phyloP scores from a whole-genome alignment of 2,113 vertebrate genomes.

The Microcebus jonahi region DNA sequence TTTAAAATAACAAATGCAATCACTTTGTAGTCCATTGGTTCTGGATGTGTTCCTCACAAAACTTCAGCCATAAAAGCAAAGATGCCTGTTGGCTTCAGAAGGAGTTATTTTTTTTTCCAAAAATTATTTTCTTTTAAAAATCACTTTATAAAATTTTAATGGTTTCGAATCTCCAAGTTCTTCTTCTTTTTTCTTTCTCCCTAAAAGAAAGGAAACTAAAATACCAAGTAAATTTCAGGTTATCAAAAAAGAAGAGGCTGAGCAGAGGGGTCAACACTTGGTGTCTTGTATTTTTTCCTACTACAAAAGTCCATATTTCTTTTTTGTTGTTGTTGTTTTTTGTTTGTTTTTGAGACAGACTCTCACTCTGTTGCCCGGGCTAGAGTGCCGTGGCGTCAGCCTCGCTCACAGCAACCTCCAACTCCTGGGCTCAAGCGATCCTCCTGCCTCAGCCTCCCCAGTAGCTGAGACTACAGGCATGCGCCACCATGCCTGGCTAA shows the following conservation, averaged over 20 bases:
- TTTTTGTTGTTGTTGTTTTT: too few relatives aligned
- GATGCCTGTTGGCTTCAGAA: conserved; percentile 43
- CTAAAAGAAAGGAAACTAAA: conserved; percentile 63
- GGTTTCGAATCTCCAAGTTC: not conserved
- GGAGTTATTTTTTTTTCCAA: conserved; percentile 19
- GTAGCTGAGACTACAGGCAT: too few relatives aligned
- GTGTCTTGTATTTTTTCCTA: conserved; percentile 67
- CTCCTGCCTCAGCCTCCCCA: too few relatives aligned
- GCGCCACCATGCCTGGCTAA: too few relatives aligned
- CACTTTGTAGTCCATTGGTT: conserved; percentile 80
- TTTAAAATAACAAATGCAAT: conserved; percentile 83
- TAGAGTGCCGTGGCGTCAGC: too few relatives aligned
- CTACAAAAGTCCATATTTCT: conserved; percentile 62
- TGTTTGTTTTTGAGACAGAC: too few relatives aligned
- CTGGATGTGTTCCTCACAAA: conserved; percentile 77
- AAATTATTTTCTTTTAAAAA: not conserved
- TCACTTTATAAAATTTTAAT: not conserved
- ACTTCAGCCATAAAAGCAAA: conserved; percentile 69
- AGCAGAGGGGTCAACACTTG: conserved; percentile 30
- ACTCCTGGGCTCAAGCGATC: too few relatives aligned
- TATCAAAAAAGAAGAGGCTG: not conserved
- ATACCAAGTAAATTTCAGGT: conserved; percentile 42
- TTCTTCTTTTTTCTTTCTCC: conserved; percentile 18
- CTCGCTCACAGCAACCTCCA: too few relatives aligned
- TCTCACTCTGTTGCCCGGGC: too few relatives aligned